phyloP scores from a whole-genome alignment of 2,888 invertebrate species.

The Pimpla rufipes region DNA sequence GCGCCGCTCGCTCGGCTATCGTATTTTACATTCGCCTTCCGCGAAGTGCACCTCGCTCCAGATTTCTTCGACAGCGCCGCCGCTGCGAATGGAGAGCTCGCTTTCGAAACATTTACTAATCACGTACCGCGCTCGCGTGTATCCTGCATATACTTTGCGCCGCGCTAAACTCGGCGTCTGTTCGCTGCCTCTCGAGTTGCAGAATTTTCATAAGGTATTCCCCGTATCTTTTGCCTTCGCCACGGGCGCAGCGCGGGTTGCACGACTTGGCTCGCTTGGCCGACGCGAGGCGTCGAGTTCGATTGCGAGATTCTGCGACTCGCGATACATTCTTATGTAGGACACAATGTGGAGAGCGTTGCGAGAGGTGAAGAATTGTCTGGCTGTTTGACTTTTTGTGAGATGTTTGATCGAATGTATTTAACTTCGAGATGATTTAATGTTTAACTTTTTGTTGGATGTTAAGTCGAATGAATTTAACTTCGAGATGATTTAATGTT shows the following conservation, averaged over 20 bases:
- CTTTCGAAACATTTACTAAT: constrained; percentile 61
- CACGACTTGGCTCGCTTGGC: not conserved
- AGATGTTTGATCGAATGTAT: too few species aligned
- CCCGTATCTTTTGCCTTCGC: not conserved
- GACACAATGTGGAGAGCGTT: not conserved
- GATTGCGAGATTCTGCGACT: not conserved
- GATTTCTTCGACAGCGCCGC: constrained; percentile 50
- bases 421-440: too few species aligned
- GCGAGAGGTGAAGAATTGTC: not conserved
- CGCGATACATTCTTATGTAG: not conserved
- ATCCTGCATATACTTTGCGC: not conserved
- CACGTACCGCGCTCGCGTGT: constrained; percentile 27
- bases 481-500: too few species aligned
- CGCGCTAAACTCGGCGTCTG: constrained; percentile 9
- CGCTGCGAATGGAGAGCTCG: constrained; percentile 49
- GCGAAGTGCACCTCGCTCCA: constrained; percentile 63
- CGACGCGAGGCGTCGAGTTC: not conserved
- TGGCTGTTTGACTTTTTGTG: too few species aligned
- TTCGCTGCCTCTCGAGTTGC: constrained; percentile 10
- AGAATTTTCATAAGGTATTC: constrained; percentile 13
- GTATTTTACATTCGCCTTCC: constrained; percentile 61
- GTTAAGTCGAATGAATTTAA: too few species aligned
- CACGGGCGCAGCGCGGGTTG: not conserved
- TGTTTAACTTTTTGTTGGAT: too few species aligned
- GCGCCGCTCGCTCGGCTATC: constrained; percentile 1